Percentiles rank a stretch among this genome's conserved stretches.
These are phyloP conservation scores for Notiomystis cincta DNA, from an alignment of 2,113 vertebrate species.

Conservation along the genomic window DNA sequence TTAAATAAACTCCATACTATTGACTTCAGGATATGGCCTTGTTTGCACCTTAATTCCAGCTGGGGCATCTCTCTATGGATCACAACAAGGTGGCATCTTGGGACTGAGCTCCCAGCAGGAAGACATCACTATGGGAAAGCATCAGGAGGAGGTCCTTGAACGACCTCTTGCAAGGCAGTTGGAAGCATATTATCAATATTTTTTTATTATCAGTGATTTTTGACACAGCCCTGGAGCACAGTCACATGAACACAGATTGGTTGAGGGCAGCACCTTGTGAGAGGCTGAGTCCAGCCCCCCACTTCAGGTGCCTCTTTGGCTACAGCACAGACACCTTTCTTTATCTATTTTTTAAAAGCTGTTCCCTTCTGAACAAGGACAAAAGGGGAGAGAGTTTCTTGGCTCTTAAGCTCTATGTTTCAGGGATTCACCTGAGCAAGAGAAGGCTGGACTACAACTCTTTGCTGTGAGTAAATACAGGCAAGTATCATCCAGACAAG, in stretches of 20 bases:
- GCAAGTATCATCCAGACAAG: background rate
- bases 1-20: background rate
- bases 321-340: background rate
- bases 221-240: background rate
- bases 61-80: background rate
- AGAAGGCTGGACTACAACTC: background rate
- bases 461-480: background rate
- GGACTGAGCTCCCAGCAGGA: background rate
- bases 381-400: background rate
- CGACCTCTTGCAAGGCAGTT: fast-evolving
- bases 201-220: background rate
- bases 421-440: background rate
- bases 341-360: background rate
- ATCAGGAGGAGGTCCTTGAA: background rate
- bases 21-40: background rate
- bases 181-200: background rate
- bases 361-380: background rate
- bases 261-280: background rate
- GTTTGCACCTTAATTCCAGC: background rate
- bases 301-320: background rate
- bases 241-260: fast-evolving
- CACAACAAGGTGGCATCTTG: background rate
- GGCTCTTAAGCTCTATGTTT: background rate
- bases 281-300: fast-evolving
- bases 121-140: background rate